These are phyloP conservation scores for Limenitis arthemis DNA, from an alignment of 2,888 invertebrate species.

Conservation along the genomic window DNA sequence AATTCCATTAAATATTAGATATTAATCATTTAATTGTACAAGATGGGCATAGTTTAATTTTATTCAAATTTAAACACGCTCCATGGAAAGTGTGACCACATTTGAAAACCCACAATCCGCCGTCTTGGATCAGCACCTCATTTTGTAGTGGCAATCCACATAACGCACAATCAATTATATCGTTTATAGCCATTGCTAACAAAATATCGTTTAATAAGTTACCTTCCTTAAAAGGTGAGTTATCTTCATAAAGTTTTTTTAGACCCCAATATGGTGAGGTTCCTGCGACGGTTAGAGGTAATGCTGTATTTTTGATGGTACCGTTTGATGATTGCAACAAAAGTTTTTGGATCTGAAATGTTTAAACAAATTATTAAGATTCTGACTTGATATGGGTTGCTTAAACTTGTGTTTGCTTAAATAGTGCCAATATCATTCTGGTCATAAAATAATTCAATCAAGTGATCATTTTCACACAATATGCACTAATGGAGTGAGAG, in stretches of 20 bases:
- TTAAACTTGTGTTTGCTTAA: too few relatives aligned
- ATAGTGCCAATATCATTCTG: too few relatives aligned
- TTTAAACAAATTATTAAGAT: background rate
- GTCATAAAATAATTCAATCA: too few relatives aligned
- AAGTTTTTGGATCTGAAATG: slow-evolving; percentile 50
- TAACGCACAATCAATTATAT: slow-evolving; percentile 57
- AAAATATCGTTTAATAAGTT: slow-evolving; percentile 38
- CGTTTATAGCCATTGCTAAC: slow-evolving; percentile 37
- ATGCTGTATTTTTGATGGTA: slow-evolving; percentile 48
- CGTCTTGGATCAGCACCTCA: slow-evolving; percentile 71
- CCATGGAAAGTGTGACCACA: slow-evolving; percentile 77
- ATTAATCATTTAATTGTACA: slow-evolving; percentile 34
- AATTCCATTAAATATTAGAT: background rate
- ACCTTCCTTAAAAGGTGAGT: slow-evolving; percentile 23
- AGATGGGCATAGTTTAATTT: slow-evolving; percentile 60
- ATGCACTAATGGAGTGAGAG: too few relatives aligned
- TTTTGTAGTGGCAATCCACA: slow-evolving; percentile 74
- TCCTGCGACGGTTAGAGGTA: slow-evolving; percentile 56
- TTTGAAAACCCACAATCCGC: slow-evolving; percentile 73
- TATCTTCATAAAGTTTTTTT: slow-evolving; percentile 31
- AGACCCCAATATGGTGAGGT: slow-evolving; percentile 70
- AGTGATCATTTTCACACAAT: too few relatives aligned
- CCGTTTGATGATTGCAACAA: slow-evolving; percentile 44
- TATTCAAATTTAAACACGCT: slow-evolving; percentile 71
- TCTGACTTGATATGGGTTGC: slow-evolving; percentile 10